These are phyloP conservation scores for Anadara kagoshimensis DNA, from an alignment of 1,140 invertebrate genomes.

Conservation along the genomic window DNA sequence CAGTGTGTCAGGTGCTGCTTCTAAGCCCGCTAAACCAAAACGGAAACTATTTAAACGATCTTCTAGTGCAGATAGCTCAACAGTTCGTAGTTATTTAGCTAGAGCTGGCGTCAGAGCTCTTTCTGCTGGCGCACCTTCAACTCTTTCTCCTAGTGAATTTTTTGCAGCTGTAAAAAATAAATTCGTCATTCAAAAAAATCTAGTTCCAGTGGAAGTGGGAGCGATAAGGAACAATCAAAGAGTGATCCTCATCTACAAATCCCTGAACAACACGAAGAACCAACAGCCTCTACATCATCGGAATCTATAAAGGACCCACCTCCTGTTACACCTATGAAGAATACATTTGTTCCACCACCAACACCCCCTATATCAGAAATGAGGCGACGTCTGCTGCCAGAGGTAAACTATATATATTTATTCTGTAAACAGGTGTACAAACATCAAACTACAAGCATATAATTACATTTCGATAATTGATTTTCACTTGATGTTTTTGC, in stretches of 20 bases:
- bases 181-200: conserved; percentile 34
- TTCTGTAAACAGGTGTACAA: not conserved
- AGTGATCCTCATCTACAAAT: not conserved
- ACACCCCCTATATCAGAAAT: conserved; percentile 39
- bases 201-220: not conserved
- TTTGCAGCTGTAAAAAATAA: conserved; percentile 45
- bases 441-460: not conserved
- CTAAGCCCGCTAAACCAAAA: conserved; percentile 33
- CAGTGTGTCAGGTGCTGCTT: conserved; percentile 3
- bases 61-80: conserved; percentile 38
- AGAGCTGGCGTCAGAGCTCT: conserved; percentile 30
- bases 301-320: conserved; percentile 5
- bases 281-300: not conserved
- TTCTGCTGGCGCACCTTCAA: conserved; percentile 32
- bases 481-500: too few relatives aligned
- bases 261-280: not conserved
- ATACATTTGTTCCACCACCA: conserved; percentile 33
- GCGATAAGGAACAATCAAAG: not conserved
- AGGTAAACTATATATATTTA: conserved; percentile 20
- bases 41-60: conserved; percentile 36
- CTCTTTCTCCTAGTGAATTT: conserved; percentile 27
- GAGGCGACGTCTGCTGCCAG: conserved; percentile 29
- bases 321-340: conserved; percentile 12
- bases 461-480: not conserved
- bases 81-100: conserved; percentile 23